Percentiles rank a stretch among this genome's conserved stretches.
phyloP scores from a whole-genome alignment of 2,888 invertebrate species.

The Parasteatoda lunata region DNA sequence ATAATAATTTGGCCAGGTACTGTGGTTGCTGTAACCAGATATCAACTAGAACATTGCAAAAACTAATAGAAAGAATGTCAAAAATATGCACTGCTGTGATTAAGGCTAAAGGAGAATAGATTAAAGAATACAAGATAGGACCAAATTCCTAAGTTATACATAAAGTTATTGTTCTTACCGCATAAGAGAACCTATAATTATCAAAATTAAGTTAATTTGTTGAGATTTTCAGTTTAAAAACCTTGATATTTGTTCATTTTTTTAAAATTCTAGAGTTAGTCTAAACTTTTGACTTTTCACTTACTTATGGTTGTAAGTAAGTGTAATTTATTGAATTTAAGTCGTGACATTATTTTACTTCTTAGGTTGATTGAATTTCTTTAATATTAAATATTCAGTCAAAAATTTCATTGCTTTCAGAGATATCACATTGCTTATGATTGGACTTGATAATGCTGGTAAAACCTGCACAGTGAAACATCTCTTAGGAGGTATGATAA shows the following conservation, averaged over 20 bases:
- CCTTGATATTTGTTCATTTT: not conserved
- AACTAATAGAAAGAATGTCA: too few relatives aligned
- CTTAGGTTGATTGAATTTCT: not conserved
- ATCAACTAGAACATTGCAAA: too few relatives aligned
- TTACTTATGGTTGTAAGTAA: too few relatives aligned
- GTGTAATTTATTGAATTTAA: not conserved
- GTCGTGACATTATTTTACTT: not conserved
- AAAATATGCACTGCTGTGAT: too few relatives aligned
- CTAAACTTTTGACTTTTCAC: not conserved
- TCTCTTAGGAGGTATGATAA: conserved; percentile 72
- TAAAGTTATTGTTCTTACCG: too few relatives aligned
- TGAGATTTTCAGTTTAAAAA: not conserved
- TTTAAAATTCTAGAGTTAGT: not conserved
- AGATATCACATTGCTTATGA: conserved; percentile 72
- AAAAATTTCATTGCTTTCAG: conserved; percentile 19
- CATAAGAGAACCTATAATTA: too few relatives aligned
- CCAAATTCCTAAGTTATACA: too few relatives aligned
- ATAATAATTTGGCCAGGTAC: too few relatives aligned
- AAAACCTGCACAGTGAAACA: conserved; percentile 73
- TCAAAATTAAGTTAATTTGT: too few relatives aligned
- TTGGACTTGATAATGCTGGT: conserved; percentile 74
- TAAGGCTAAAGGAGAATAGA: too few relatives aligned
- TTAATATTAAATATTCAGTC: not conserved
- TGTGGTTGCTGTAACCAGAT: too few relatives aligned
- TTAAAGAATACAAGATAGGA: too few relatives aligned